Percentiles rank a stretch among this genome's conserved stretches.
phyloP scores from a whole-genome alignment of 1,140 invertebrate species.

The Cherax destructor region DNA sequence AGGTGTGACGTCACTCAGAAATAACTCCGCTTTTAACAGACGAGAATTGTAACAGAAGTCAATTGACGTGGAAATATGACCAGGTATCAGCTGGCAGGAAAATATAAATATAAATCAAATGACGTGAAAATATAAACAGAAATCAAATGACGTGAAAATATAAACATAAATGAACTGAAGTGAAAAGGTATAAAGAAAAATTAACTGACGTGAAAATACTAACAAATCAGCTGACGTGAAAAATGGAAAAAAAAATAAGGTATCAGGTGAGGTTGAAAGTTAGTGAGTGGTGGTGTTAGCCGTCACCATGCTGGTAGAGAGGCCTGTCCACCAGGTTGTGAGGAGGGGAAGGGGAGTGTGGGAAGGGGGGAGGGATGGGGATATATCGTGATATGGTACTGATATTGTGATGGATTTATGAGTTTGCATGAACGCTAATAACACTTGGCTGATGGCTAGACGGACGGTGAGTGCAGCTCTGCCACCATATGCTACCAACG shows the following conservation, averaged over 20 bases:
- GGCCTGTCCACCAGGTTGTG: not conserved
- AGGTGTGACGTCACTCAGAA: not conserved
- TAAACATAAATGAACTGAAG: too few relatives aligned
- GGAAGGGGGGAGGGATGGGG: not conserved
- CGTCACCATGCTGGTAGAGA: slow-evolving; percentile 7
- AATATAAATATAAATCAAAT: too few relatives aligned
- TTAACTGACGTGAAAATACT: too few relatives aligned
- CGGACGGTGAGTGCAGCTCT: slow-evolving; percentile 30
- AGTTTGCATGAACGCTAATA: slow-evolving; percentile 62
- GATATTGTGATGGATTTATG: slow-evolving; percentile 59
- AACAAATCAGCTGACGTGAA: too few relatives aligned
- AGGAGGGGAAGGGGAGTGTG: too few relatives aligned
- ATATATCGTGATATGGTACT: slow-evolving; percentile 1
- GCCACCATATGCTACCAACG: slow-evolving; percentile 54
- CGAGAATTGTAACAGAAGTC: not conserved
- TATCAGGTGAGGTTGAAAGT: too few relatives aligned
- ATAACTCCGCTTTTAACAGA: not conserved
- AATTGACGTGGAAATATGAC: slow-evolving; percentile 3
- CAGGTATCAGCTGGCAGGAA: too few relatives aligned
- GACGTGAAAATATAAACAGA: too few relatives aligned
- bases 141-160: too few relatives aligned
- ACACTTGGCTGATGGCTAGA: slow-evolving; percentile 56
- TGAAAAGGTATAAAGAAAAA: too few relatives aligned
- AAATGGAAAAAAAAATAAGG: not conserved
- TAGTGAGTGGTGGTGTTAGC: not conserved